These are phyloP conservation scores for Adoxophyes honmai DNA, from an alignment of 1,140 invertebrate species.

Conservation along the genomic window DNA sequence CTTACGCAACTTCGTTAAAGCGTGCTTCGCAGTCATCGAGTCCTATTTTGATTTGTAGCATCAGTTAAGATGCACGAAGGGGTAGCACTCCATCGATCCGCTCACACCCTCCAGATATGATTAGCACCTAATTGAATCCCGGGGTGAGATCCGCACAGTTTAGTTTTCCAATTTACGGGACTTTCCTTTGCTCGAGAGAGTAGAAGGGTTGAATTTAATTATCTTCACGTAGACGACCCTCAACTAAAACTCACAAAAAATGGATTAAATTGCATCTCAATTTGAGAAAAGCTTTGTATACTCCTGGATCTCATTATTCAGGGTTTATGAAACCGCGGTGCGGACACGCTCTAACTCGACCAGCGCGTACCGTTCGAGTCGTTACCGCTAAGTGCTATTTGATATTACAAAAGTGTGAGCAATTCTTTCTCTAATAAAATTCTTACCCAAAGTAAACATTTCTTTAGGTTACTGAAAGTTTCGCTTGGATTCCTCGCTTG, in stretches of 20 bases:
- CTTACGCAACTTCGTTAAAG: constrained; percentile 11
- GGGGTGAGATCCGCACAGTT: constrained; percentile 71
- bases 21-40: constrained; percentile 4
- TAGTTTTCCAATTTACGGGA: constrained; percentile 75
- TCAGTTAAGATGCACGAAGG: constrained; percentile 30
- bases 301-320: constrained; percentile 30
- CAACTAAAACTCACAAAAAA: constrained; percentile 49
- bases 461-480: constrained; percentile 1
- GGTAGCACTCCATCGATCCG: constrained; percentile 56
- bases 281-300: constrained; percentile 32
- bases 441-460: constrained; percentile 8
- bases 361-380: constrained; percentile 24
- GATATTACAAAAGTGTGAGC: constrained; percentile 26
- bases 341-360: constrained; percentile 22
- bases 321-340: constrained; percentile 24
- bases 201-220: constrained; percentile 73
- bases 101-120: constrained; percentile 74
- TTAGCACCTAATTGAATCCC: constrained; percentile 73
- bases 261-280: constrained; percentile 42
- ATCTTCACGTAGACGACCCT: constrained; percentile 47
- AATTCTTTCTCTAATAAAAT: constrained; percentile 12
- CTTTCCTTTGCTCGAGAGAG: constrained; percentile 61
- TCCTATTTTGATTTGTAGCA: constrained; percentile 16
- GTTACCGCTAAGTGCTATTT: constrained; percentile 38
- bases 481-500: constrained; percentile 5